Evolutionary conservation across 2,888 invertebrate genomes (phyloP).

Genomic region (Pelosia muscerda): DNA sequence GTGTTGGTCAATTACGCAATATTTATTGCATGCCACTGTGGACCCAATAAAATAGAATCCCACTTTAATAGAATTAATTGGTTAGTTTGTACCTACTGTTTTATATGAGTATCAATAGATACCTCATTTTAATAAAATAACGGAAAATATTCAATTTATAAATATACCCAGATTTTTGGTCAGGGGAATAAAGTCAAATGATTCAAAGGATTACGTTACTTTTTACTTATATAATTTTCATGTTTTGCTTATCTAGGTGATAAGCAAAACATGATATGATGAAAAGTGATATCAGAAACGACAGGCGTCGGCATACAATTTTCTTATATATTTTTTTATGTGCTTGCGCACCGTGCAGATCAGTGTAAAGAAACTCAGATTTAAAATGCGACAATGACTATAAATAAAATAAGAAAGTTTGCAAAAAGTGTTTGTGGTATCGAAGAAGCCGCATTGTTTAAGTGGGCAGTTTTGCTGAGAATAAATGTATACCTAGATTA

Average conservation of each 20-base stretch:
- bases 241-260: too few relatives aligned
- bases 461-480: slow-evolving; percentile 47
- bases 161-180: too few relatives aligned
- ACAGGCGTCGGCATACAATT: slow-evolving; percentile 30
- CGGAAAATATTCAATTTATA: too few relatives aligned
- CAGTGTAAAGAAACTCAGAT: slow-evolving; percentile 52
- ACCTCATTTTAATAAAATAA: too few relatives aligned
- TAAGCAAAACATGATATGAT: too few relatives aligned
- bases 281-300: slow-evolving; percentile 34
- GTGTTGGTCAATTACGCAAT: slow-evolving; percentile 37
- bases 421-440: slow-evolving; percentile 65
- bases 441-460: slow-evolving; percentile 65
- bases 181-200: too few relatives aligned
- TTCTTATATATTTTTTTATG: slow-evolving; percentile 44
- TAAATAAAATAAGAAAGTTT: slow-evolving; percentile 65
- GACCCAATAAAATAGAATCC: slow-evolving; percentile 25
- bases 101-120: too few relatives aligned
- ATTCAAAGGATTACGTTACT: too few relatives aligned
- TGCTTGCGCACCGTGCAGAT: slow-evolving; percentile 45
- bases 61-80: not conserved
- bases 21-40: slow-evolving; percentile 29
- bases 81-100: too few relatives aligned
- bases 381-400: slow-evolving; percentile 50
- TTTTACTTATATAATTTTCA: not conserved
- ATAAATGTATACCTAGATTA: slow-evolving; percentile 53